phyloP scores from a whole-genome alignment of 2,797 vertebrate genomes.

The Monodelphis domestica region DNA sequence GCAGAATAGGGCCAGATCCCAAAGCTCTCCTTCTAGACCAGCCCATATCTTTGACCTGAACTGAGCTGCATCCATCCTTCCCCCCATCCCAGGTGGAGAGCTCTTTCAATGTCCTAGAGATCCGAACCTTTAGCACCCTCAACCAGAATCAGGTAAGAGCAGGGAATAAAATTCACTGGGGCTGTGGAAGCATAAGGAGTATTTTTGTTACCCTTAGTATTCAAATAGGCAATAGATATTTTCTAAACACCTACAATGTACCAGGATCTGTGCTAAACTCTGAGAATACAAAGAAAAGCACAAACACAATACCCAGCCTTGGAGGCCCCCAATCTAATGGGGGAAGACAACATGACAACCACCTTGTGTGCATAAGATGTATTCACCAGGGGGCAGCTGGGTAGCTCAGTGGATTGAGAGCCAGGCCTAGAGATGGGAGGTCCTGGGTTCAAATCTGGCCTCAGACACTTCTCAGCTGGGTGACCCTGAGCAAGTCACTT shows the following conservation, averaged over 20 bases:
- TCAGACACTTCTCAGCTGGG: no score
- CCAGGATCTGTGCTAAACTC: not conserved
- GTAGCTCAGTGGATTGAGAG: no score
- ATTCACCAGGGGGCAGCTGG: no score
- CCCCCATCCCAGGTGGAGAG: constrained; percentile 88
- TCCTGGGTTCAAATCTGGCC: no score
- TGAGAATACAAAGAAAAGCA: not conserved
- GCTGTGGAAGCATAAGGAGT: not conserved
- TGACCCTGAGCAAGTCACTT: no score
- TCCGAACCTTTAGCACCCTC: constrained; percentile 91
- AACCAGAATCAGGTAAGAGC: constrained; percentile 90
- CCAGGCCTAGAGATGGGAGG: no score
- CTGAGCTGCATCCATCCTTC: constrained; percentile 38
- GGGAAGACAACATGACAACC: not conserved
- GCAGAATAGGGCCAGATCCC: not conserved
- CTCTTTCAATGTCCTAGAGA: constrained; percentile 94
- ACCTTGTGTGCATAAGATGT: not conserved
- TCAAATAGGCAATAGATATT: not conserved
- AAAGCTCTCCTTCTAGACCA: not conserved
- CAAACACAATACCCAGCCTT: not conserved
- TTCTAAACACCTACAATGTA: not conserved
- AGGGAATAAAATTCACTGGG: not conserved
- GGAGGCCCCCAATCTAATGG: not conserved
- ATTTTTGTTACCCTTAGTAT: not conserved
- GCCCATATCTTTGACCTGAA: not conserved